Base-by-base conservation (phyloP, 2,797 vertebrate genomes). In the Syncerus caffer region DNA sequence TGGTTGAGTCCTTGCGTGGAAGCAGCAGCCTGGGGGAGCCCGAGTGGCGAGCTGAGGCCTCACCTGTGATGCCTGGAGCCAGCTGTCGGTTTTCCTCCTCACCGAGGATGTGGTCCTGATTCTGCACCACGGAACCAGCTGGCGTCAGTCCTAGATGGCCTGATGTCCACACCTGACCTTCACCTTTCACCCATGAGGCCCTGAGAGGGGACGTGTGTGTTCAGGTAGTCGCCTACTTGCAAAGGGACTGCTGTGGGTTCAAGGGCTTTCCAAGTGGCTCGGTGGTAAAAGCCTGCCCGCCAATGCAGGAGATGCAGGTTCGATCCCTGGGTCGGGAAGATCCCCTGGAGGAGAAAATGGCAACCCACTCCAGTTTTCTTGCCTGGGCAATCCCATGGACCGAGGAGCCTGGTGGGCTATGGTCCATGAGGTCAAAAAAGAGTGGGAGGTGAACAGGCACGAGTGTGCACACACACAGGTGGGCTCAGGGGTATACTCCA, bases 11-110 rank as follows among this genome's bases (percentile, higher is more conserved):
- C 17, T 38, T 27, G 29, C 6, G 21, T 89, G 31, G 45, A 98
- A 94, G 97, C 96, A 95, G 89, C 50, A 83, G 97, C 87, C 94
- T 98, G 87, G 89, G 97, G 97, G 97, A 98, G 95, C 98, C 97
- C 95, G 96, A 94, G 97, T 90, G 86, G 95, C 29, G 0, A 6
- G 96, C 97, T 94, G 89, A 97, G 82, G 62, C 97, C 95, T 98
- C 97, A 83, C 97, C 95, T 94, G 97, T 95, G 96, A 92, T 95
- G 95, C 93, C 85, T 57, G 55, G 96, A 95, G 93, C 94, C 95
- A 97, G 98, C 97, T 94, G 92, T 89, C 92, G 97, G 96, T 97
- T 98, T 98, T 97, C 60, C 82, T 82, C 34, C 14, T 42, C 6
- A 7, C 53, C 31, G 4, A 4, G 23, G 67, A 3, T 19, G 21